phyloP scores from a whole-genome alignment of 2,113 vertebrate genomes.

The Pomatorhinus ruficollis region DNA sequence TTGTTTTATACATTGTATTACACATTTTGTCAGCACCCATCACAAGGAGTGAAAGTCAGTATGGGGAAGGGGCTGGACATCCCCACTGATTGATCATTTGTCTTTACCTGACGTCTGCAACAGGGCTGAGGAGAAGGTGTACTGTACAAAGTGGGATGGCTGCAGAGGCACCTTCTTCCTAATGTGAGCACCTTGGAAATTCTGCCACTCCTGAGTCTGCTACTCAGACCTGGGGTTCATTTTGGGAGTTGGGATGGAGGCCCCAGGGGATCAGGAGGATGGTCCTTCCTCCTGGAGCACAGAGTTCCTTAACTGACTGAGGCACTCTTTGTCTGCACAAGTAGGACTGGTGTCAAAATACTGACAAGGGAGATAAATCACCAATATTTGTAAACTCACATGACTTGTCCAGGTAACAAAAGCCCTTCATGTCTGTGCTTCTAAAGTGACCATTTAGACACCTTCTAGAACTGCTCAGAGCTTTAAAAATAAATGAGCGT shows the following conservation, averaged over 20 bases:
- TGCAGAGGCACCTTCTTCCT: background rate
- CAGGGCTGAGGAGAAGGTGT: background rate
- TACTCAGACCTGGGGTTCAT: background rate
- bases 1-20: conserved; percentile 19
- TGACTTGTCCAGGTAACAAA: background rate
- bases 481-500: background rate
- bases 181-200: background rate
- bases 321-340: background rate
- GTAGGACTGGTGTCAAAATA: background rate
- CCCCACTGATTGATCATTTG: background rate
- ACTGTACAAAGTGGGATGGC: background rate
- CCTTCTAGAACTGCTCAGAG: background rate
- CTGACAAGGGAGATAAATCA: background rate
- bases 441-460: background rate
- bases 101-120: background rate
- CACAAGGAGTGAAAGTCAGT: background rate
- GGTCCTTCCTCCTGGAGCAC: background rate
- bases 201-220: background rate
- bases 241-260: background rate
- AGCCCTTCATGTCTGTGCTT: background rate
- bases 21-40: background rate
- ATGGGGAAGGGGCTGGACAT: background rate
- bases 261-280: background rate
- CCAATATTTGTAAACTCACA: background rate
- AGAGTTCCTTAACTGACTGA: background rate